A percentile compares a stretch with the other conserved stretches of the same genome.
Conservation (phyloP, 2,113 vertebrate genomes). For the Pterocles gutturalis region DNA sequence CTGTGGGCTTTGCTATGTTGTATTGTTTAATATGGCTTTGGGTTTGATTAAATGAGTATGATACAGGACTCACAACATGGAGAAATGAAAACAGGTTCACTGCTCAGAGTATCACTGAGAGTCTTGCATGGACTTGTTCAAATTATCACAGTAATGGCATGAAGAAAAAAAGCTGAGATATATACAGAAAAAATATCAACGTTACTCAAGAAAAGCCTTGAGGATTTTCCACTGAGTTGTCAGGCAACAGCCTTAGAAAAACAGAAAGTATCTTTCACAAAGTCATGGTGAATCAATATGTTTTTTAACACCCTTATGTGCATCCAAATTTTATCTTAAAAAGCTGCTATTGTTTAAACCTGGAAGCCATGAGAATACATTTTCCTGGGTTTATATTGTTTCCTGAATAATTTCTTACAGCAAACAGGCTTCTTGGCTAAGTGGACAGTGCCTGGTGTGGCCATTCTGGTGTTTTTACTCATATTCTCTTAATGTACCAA, state of each 20-base stretch:
- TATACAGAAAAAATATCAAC: neutral
- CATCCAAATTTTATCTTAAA: neutral
- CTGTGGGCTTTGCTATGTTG: neutral
- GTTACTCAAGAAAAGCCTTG: neutral
- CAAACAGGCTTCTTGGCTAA: neutral
- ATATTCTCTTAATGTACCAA: fast-evolving
- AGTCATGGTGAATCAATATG: neutral
- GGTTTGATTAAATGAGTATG: neutral
- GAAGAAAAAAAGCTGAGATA: neutral
- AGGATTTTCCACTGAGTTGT: neutral
- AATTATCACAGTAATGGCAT: neutral
- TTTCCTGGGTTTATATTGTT: neutral
- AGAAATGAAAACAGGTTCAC: neutral
- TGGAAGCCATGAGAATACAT: neutral
- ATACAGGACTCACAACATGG: neutral
- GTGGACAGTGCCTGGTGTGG: neutral
- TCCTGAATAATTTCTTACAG: neutral
- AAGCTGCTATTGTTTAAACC: neutral
- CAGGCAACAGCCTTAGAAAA: neutral
- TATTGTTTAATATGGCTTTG: neutral
- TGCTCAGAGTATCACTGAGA: neutral
- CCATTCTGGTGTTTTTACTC: neutral
- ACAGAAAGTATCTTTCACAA: neutral
- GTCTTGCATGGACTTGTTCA: neutral
- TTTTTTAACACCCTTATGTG: neutral